phyloP scores from a whole-genome alignment of 2,797 vertebrate genomes.

The Cirrhinus molitorella region DNA sequence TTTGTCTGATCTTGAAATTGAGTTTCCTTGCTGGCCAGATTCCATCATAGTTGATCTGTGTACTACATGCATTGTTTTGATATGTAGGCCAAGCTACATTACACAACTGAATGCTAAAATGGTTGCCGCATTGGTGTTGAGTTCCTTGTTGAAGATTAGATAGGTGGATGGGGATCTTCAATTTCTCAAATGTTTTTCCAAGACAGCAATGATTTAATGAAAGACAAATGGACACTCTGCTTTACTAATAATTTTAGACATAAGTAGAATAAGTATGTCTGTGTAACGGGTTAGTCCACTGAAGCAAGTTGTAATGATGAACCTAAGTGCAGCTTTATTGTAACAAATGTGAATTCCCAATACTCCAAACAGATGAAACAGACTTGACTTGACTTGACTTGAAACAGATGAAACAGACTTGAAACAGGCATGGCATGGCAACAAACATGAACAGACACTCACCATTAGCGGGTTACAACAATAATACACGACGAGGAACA shows the following conservation, averaged over 20 bases:
- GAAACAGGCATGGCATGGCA: no score
- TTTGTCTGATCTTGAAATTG: slow-evolving; percentile 45
- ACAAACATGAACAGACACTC: no score
- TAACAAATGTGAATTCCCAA: no score
- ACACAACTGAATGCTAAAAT: slow-evolving; percentile 60
- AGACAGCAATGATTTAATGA: not conserved
- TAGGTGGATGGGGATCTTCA: not conserved
- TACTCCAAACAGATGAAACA: no score
- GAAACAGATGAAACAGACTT: no score
- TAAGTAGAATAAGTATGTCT: no score
- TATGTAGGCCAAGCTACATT: slow-evolving; percentile 61
- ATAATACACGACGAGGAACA: no score
- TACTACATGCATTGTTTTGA: slow-evolving; percentile 61
- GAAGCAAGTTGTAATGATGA: no score
- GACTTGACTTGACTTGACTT: no score
- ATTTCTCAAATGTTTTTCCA: not conserved
- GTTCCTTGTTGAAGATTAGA: slow-evolving; percentile 46
- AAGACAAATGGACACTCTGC: not conserved
- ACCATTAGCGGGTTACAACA: no score
- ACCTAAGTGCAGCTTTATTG: no score
- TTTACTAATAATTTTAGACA: not conserved
- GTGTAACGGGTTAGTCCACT: no score
- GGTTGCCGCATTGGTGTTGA: slow-evolving; percentile 51
- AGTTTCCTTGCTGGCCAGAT: slow-evolving; percentile 41
- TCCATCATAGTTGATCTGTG: slow-evolving; percentile 51